Base-by-base conservation (phyloP, 2,797 vertebrate species). In the Cyclura pinguis region DNA sequence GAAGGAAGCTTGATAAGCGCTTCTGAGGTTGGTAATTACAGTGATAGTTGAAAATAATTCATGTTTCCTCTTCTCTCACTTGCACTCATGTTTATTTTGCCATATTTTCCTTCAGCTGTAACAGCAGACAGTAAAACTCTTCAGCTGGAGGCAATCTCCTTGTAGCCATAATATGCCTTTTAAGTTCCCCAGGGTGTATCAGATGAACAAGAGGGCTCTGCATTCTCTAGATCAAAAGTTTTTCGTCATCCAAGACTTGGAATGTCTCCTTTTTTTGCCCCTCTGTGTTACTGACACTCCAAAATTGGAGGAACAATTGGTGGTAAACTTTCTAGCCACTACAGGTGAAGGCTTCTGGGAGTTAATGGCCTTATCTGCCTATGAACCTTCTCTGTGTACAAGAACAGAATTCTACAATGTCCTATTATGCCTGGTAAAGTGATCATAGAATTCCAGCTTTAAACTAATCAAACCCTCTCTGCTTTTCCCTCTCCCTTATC, bases 11-110 rank as follows among this genome's bases (percentile, higher is more conserved):
- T 92, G 90, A 94, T 95, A 92, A 95, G 94, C 92, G 96, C 94
- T 94, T 95, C 94, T 95, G 93, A 94, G 90, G 95, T 92, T 95
- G 86, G 52, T 96, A 96, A 96, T 96, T 96, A 93, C 92, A 92
- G 89, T 92, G 88, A 96, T 94, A 93, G 95, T 94, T 95, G 35
- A 78, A 91, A 91, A 94, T 92, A 92, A 95, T 93, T 95, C 3
- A 88, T 59, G 42, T 94, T 87, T 92, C 81, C 50, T 95, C 87
- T 92, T 81, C 62, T 85, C 74, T 94, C 90, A 90, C 88, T 97
- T 94, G 89, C 84, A 90, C 72, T 95, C 83, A 90, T 72, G 87
- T 93, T 95, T 96, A 93, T 94, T 96, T 95, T 93, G 89, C 87
- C 81, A 52, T 92, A 94, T 93, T 95, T 27, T 92, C 90, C 92